phyloP scores from a whole-genome alignment of 37 sponge, comb jelly and placozoan species.

The Diacarnus erythraeanus region DNA sequence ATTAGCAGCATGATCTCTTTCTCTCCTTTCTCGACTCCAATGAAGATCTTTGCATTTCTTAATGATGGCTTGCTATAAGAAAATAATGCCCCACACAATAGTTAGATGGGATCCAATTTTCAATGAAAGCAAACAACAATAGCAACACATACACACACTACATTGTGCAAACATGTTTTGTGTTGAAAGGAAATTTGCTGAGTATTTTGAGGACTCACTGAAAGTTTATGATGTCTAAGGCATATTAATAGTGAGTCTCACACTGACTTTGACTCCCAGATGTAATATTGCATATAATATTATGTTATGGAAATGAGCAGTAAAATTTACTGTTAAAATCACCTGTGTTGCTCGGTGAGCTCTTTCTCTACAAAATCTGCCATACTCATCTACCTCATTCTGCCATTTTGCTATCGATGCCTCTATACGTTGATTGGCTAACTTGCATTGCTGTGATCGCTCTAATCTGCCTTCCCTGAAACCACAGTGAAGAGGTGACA shows the following conservation, averaged over 20 bases:
- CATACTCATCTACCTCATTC: not conserved
- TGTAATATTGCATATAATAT: too few relatives aligned
- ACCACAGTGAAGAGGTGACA: not conserved
- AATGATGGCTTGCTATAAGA: not conserved
- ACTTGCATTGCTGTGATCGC: not conserved
- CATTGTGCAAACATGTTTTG: too few relatives aligned
- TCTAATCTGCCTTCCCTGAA: not conserved
- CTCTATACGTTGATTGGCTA: not conserved
- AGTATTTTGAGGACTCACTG: too few relatives aligned
- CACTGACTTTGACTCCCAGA: not conserved
- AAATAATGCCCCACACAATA: too few relatives aligned
- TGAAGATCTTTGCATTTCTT: not conserved
- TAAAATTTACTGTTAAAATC: too few relatives aligned
- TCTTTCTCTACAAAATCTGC: not conserved
- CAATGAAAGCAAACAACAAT: too few relatives aligned
- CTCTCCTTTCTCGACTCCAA: not conserved
- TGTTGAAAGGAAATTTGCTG: too few relatives aligned
- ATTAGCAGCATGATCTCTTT: not conserved
- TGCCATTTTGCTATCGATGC: not conserved
- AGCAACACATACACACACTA: too few relatives aligned
- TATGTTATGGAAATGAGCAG: too few relatives aligned
- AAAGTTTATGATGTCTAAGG: too few relatives aligned
- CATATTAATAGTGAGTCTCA: not conserved
- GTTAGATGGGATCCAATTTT: too few relatives aligned
- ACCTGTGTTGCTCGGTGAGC: not conserved